Conservation (phyloP, 2,888 invertebrate species). For the Troides oblongomaculatus region DNA sequence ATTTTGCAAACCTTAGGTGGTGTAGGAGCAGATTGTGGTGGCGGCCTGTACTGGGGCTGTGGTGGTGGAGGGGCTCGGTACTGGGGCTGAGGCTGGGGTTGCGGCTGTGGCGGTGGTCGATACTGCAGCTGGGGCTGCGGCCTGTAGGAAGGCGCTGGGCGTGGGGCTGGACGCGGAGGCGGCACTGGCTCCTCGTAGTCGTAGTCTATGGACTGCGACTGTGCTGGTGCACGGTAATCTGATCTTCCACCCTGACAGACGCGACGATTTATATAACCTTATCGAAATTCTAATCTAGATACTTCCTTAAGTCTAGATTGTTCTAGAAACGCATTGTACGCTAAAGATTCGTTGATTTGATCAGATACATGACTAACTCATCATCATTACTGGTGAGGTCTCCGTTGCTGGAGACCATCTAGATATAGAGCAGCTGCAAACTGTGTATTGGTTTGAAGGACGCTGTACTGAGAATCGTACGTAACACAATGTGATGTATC, state of each 20-base stretch:
- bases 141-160: conserved; percentile 46
- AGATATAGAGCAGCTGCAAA: too few relatives aligned
- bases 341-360: too few relatives aligned
- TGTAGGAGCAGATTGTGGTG: conserved; percentile 51
- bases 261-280: too few relatives aligned
- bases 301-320: too few relatives aligned
- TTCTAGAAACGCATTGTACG: too few relatives aligned
- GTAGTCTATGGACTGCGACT: conserved; percentile 51
- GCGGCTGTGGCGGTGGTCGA: conserved; percentile 44
- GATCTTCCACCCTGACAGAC: conserved; percentile 49
- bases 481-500: too few relatives aligned
- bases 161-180: conserved; percentile 46
- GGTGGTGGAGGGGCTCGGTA: conserved; percentile 46
- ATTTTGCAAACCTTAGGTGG: conserved; percentile 57
- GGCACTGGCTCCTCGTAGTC: conserved; percentile 65
- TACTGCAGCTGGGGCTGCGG: conserved; percentile 44
- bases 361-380: too few relatives aligned
- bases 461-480: too few relatives aligned
- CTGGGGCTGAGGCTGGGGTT: conserved; percentile 46
- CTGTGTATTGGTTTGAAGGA: too few relatives aligned
- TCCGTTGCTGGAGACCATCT: too few relatives aligned
- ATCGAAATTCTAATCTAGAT: too few relatives aligned
- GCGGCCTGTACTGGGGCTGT: conserved; percentile 41
- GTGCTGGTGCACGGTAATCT: conserved; percentile 52
- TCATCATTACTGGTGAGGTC: too few relatives aligned